Conservation (phyloP, 2,888 invertebrate genomes). For the Drosophila vallismaia region DNA sequence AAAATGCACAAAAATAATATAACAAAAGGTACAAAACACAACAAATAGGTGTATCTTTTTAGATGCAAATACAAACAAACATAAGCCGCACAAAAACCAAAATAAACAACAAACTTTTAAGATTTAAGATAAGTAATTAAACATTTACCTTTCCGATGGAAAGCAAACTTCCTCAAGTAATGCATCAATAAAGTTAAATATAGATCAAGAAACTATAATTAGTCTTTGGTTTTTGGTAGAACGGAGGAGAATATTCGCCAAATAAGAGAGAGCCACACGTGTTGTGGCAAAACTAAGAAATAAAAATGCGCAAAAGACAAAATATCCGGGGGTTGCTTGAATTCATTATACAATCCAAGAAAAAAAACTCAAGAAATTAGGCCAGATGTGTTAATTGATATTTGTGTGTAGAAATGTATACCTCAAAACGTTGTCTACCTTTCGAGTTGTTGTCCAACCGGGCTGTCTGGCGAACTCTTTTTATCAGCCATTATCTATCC, state of each 20-base stretch:
- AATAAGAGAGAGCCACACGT: constrained; percentile 38
- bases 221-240: constrained; percentile 1
- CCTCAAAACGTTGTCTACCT: constrained; percentile 42
- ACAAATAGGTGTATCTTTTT: not conserved
- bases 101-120: not conserved
- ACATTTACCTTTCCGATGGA: constrained; percentile 19
- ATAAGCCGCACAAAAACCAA: no score
- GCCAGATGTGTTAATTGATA: constrained; percentile 42
- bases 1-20: no score
- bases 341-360: not conserved
- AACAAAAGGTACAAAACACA: no score
- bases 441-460: constrained; percentile 9
- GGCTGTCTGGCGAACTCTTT: constrained; percentile 36
- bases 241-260: constrained; percentile 7
- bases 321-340: constrained; percentile 1
- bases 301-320: constrained; percentile 39
- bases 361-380: constrained; percentile 31
- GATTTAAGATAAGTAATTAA: not conserved
- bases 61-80: not conserved
- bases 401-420: not conserved
- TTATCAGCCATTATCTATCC: constrained; percentile 26
- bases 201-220: constrained; percentile 16
- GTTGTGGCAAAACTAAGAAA: constrained; percentile 6
- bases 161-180: constrained; percentile 31
- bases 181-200: constrained; percentile 33